Conservation (phyloP, 2,888 invertebrate genomes). For the Tetranychus piercei region DNA sequence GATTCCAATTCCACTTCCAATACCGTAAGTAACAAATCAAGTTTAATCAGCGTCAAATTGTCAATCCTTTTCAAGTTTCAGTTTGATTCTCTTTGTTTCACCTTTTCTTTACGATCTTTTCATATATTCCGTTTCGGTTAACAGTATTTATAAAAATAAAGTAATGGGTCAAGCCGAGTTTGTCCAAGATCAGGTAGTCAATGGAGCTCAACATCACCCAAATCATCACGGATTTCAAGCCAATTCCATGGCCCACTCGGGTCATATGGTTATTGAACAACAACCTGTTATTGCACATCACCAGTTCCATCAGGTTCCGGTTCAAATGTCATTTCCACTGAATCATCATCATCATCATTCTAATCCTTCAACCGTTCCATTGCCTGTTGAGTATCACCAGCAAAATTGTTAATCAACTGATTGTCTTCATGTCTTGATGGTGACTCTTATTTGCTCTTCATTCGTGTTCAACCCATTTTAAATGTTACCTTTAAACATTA, state of each 20-base stretch:
- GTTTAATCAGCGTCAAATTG: neutral
- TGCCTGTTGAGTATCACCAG: neutral
- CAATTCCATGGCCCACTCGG: neutral
- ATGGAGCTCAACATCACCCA: neutral
- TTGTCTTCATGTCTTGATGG: too few relatives aligned
- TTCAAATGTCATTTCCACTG: neutral
- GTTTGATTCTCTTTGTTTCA: neutral
- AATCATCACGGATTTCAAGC: neutral
- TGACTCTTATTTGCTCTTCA: too few relatives aligned
- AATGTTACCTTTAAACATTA: too few relatives aligned
- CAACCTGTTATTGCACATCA: neutral
- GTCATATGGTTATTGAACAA: neutral
- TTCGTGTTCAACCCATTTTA: too few relatives aligned
- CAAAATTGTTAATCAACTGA: too few relatives aligned
- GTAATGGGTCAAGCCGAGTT: neutral
- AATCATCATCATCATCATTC: slow-evolving; percentile 1
- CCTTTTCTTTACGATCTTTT: slow-evolving; percentile 10
- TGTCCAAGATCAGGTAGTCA: neutral
- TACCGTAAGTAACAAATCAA: slow-evolving; percentile 13
- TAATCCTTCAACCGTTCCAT: neutral
- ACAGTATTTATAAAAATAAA: neutral
- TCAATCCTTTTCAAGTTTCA: neutral
- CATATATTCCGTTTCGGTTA: neutral
- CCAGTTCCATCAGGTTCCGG: neutral
- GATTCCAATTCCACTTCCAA: slow-evolving; percentile 16